Evolutionary conservation across 2,888 invertebrate species (phyloP).

Genomic region (Lasioglossum villosulum): DNA sequence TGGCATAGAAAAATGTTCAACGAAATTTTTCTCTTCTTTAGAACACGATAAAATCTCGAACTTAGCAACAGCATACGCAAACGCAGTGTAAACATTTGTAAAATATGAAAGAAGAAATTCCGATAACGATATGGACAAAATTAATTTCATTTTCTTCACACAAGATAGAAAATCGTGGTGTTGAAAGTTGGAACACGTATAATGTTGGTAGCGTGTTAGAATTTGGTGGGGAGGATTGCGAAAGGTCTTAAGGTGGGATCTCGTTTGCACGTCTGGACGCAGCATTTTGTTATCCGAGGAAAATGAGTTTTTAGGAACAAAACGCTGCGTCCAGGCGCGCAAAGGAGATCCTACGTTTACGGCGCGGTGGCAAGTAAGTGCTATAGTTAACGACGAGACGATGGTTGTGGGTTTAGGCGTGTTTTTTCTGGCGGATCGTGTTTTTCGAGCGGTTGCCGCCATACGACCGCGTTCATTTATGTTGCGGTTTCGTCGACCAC

Average conservation of each 20-base stretch:
- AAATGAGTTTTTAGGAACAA: no score
- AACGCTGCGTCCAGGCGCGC: no score
- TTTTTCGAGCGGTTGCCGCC: constrained; percentile 57
- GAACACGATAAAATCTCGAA: background rate
- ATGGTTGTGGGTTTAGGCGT: background rate
- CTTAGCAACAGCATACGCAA: background rate
- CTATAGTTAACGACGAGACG: constrained; percentile 27
- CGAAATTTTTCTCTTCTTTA: background rate
- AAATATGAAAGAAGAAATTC: background rate
- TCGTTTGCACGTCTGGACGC: no score
- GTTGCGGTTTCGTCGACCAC: constrained; percentile 66
- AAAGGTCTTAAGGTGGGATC: no score
- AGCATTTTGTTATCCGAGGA: no score
- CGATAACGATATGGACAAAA: background rate
- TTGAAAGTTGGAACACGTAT: background rate
- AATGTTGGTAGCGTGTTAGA: background rate
- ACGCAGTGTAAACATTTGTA: background rate
- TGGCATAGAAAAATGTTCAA: background rate
- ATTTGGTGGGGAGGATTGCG: background rate
- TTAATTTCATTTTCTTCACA: background rate
- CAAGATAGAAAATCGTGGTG: background rate
- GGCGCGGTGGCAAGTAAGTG: constrained; percentile 5
- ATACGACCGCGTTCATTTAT: constrained; percentile 65
- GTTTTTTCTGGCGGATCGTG: constrained; percentile 37
- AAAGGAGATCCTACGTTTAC: no score